Conservation (phyloP, 2,113 vertebrate genomes). For the Benthochromis sp. region DNA sequence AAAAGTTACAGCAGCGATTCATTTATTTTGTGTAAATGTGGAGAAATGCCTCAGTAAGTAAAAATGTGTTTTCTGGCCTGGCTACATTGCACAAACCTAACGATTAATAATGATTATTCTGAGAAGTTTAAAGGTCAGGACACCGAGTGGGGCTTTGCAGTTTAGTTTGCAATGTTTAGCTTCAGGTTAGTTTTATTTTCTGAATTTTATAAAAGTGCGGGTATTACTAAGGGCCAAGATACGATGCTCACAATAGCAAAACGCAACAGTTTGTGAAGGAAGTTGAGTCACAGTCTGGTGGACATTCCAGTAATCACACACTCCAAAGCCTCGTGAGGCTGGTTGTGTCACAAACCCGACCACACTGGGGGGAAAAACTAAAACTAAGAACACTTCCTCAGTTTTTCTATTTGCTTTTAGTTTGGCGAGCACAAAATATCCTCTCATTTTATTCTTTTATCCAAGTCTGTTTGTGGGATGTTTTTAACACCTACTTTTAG, state of each 20-base stretch:
- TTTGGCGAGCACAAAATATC: not conserved
- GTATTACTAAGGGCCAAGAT: not conserved
- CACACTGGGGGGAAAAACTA: fast-evolving
- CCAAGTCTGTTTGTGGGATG: not conserved
- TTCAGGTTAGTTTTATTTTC: not conserved
- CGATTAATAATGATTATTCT: not conserved
- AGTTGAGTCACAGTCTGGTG: not conserved
- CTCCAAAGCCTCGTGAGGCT: not conserved
- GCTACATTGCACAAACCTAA: not conserved
- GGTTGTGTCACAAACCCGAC: fast-evolving
- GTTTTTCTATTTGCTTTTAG: not conserved
- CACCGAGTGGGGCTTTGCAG: not conserved
- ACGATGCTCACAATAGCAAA: not conserved
- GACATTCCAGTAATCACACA: not conserved
- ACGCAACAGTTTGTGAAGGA: not conserved
- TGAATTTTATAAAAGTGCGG: not conserved
- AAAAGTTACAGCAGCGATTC: not conserved
- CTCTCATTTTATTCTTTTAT: fast-evolving
- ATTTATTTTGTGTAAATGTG: not conserved
- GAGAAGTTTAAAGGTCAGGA: not conserved
- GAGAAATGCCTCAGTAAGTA: not conserved
- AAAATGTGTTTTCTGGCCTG: not conserved
- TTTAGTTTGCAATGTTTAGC: not conserved
- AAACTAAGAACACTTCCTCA: not conserved
- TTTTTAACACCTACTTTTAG: not conserved